phyloP scores from a whole-genome alignment of 2,797 vertebrate species.

The Phyllotis vaccarum region DNA sequence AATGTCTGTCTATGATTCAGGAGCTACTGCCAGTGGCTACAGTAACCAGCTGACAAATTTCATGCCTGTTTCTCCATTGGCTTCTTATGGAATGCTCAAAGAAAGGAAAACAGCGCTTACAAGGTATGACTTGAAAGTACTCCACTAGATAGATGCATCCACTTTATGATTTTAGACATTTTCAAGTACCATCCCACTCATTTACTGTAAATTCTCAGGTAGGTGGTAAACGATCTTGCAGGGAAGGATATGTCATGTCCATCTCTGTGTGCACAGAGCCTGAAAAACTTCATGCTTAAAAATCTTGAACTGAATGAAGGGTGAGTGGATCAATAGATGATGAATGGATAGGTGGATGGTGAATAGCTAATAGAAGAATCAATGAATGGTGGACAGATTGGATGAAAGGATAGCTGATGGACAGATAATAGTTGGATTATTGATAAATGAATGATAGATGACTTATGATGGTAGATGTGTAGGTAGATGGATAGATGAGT shows the following conservation, averaged over 20 bases:
- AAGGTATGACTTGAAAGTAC: conserved; percentile 2
- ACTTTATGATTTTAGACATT: background rate
- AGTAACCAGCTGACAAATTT: background rate
- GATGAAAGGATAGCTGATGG: background rate
- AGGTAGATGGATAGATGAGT: background rate
- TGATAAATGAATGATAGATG: background rate
- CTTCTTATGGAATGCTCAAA: background rate
- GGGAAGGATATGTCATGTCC: background rate
- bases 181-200: background rate
- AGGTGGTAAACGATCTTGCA: background rate
- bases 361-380: too few species aligned
- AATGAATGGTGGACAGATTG: background rate
- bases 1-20: background rate
- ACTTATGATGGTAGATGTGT: background rate
- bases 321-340: background rate
- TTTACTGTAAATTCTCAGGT: background rate
- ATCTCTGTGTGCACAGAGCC: background rate
- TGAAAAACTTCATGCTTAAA: background rate
- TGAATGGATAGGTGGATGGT: too few species aligned
- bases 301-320: background rate
- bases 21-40: background rate
- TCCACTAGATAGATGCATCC: background rate
- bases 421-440: background rate
- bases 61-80: background rate
- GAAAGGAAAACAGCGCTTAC: background rate